Percentiles rank a stretch among this genome's conserved stretches.
Conservation (phyloP, 2,113 vertebrate species). For the Polyodon spathula region DNA sequence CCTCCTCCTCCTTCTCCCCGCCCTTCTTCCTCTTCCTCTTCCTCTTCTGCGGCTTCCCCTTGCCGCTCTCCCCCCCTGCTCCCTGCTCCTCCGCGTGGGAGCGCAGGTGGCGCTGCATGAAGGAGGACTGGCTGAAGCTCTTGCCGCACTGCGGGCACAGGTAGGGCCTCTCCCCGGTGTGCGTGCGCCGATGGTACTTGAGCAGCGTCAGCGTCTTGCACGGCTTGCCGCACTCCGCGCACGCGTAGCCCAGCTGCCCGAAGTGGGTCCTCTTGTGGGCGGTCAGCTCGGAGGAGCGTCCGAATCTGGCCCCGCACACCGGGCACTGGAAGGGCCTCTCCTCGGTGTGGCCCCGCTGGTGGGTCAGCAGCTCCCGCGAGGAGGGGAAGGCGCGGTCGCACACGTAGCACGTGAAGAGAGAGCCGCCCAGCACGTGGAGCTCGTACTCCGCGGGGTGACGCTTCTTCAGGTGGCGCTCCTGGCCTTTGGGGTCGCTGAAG, state of each 20-base stretch:
- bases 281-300: conserved; percentile 70
- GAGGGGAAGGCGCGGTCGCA: conserved; percentile 80
- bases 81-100: conserved; percentile 34
- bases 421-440: conserved; percentile 57
- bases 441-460: conserved; percentile 59
- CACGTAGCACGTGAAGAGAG: conserved; percentile 70
- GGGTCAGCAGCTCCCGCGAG: conserved; percentile 70
- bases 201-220: conserved; percentile 75
- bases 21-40: not conserved
- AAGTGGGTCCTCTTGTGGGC: conserved; percentile 71
- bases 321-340: conserved; percentile 71
- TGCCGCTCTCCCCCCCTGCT: conserved; percentile 5
- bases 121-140: conserved; percentile 48
- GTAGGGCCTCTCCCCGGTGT: conserved; percentile 59
- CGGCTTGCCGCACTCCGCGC: conserved; percentile 70
- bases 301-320: conserved; percentile 63
- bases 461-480: conserved; percentile 55
- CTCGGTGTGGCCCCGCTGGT: conserved; percentile 75
- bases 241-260: conserved; percentile 55
- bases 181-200: conserved; percentile 62
- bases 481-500: conserved; percentile 60
- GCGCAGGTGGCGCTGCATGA: conserved; percentile 45
- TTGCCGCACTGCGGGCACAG: conserved; percentile 56
- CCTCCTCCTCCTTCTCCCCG: not conserved
- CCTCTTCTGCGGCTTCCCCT: no score